Conservation (phyloP, 2,113 vertebrate genomes). For the Apistogramma diplotaenia region DNA sequence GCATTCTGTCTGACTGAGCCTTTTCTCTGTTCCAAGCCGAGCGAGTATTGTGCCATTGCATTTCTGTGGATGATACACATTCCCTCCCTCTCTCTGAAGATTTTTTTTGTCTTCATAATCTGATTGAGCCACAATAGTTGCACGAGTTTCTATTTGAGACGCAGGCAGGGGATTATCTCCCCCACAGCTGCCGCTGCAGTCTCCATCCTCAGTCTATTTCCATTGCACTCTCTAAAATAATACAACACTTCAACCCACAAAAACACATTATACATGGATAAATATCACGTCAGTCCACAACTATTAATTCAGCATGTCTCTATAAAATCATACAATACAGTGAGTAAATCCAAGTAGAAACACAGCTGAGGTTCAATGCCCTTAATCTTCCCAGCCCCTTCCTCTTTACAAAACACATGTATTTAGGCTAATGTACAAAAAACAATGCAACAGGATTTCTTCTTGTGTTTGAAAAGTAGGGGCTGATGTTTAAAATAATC, state of each 20-base stretch:
- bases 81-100: constrained; percentile 15
- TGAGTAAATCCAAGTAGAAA: neutral
- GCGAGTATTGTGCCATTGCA: constrained; percentile 72
- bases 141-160: constrained; percentile 58
- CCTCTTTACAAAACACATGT: neutral
- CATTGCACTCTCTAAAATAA: constrained; percentile 27
- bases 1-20: constrained; percentile 44
- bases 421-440: neutral
- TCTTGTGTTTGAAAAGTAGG: neutral
- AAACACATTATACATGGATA: neutral
- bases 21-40: neutral
- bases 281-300: neutral
- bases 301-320: neutral
- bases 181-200: constrained; percentile 65
- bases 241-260: neutral
- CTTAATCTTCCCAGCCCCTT: neutral
- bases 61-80: constrained; percentile 29
- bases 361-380: neutral
- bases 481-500: neutral
- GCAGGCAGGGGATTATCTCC: constrained; percentile 68
- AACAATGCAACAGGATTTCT: neutral
- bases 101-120: constrained; percentile 63
- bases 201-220: constrained; percentile 1
- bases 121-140: constrained; percentile 65
- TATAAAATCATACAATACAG: neutral